Base-by-base conservation (phyloP, 30 jellyfish, hydroid and myxozoan species). In the Catostylus mosaicus region DNA sequence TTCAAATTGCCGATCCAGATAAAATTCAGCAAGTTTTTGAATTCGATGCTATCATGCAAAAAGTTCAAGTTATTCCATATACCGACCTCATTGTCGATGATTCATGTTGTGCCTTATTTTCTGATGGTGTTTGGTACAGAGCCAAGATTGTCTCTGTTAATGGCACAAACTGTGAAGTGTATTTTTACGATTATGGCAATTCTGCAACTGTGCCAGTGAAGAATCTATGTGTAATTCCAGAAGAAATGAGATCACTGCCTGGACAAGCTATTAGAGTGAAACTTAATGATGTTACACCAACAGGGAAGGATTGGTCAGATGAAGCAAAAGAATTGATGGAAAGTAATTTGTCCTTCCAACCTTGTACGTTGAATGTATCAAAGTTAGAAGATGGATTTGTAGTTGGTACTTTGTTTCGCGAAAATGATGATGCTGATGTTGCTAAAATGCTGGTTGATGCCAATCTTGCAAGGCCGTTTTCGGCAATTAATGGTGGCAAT, bases 251-350 rank as follows among this genome's bases (percentile, higher is more conserved):
- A 24, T 34, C 65, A 11, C 66, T 77, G 1, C 87, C 85, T 0
- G 97, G 87, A 3, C 97, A 88, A 82, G 93, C 97, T 20, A 51
- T 88, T 29, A 16, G 54, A 32, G 64, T 80, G 85, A 78, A 82
- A 74, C 60, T 88, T 18, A 23, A 68, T 27, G 46, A 68, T 78
- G 56, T 88, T 6, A 48, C 32, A 22, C 90, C 97, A 63, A 30
- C 26, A 1, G 72, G 80, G 2, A 51, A 33, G 48, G 11, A 33
- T 0, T 75, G 78, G 81, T 1, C 77, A 24, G 54, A 60, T 27
- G 31, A 54, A 0, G 88, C 88, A 1, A 59, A 37, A 14, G 78
- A 56, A 22, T 26, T 77, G 34, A 34, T 77, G 88, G 76, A 61
- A 11, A 38, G 34, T 12, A 77, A 10, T 23, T 31, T 59, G 3